These are phyloP conservation scores for Hystrix cristata DNA, from an alignment of 2,113 vertebrate genomes.

Conservation along the genomic window DNA sequence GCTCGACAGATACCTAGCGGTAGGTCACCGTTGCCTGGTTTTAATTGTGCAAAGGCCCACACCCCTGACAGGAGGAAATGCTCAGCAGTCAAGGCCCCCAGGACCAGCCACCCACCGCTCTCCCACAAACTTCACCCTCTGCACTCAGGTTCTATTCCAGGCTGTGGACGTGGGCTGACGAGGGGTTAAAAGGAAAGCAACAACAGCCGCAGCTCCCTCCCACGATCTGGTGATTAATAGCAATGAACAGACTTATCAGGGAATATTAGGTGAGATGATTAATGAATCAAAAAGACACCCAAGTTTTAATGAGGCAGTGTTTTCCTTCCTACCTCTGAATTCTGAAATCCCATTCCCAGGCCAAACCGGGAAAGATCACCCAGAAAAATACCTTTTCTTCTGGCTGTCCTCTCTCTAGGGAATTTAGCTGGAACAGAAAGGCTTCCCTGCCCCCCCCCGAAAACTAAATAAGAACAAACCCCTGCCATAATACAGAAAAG, in stretches of 20 bases:
- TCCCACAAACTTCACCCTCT: not conserved
- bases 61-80: not conserved
- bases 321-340: not conserved
- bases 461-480: not conserved
- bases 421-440: not conserved
- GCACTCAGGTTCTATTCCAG: not conserved
- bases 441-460: not conserved
- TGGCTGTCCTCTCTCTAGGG: not conserved
- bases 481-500: not conserved
- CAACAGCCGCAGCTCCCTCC: constrained; percentile 52
- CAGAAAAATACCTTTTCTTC: too few species aligned
- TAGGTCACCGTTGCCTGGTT: not conserved
- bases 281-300: constrained; percentile 36
- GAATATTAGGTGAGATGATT: constrained; percentile 47
- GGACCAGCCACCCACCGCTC: not conserved
- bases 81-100: not conserved
- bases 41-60: not conserved
- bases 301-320: constrained; percentile 56
- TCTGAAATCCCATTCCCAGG: not conserved
- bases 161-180: not conserved
- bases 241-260: not conserved
- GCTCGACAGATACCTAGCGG: accelerated
- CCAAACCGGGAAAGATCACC: not conserved
- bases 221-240: constrained; percentile 28
- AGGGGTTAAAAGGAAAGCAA: constrained; percentile 35